A percentile compares a stretch with the other conserved stretches of the same genome.
Evolutionary conservation across 1,140 invertebrate species (phyloP).

Genomic region (Augochlora pura): DNA sequence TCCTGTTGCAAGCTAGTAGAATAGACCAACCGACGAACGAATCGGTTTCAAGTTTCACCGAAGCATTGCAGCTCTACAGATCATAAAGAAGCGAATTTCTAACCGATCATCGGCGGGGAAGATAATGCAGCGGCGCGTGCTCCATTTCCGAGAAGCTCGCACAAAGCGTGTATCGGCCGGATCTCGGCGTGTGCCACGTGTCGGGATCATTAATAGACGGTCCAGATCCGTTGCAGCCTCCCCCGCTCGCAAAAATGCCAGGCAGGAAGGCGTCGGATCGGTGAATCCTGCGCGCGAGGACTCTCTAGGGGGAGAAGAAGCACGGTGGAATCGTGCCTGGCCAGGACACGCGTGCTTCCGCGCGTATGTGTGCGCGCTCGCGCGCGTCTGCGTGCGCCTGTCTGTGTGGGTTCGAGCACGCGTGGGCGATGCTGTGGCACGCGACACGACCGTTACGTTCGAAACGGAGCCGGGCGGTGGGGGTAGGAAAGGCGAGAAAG

Average conservation of each 20-base stretch:
- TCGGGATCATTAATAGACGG: constrained; percentile 39
- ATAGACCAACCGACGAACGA: too few species aligned
- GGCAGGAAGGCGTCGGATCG: background rate
- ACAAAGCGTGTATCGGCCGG: constrained; percentile 20
- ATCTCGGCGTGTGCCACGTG: constrained; percentile 48
- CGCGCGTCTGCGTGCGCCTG: constrained; percentile 4
- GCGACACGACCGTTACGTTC: constrained; percentile 80
- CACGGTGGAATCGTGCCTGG: constrained; percentile 30
- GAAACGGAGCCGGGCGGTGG: constrained; percentile 66
- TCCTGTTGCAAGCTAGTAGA: too few species aligned
- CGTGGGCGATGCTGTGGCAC: constrained; percentile 80
- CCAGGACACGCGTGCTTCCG: constrained; percentile 36
- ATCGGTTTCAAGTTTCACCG: too few species aligned
- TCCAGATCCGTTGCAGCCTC: background rate
- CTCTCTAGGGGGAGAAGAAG: constrained; percentile 9
- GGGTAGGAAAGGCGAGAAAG: constrained; percentile 47
- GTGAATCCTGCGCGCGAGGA: constrained; percentile 38
- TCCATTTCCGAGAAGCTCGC: background rate
- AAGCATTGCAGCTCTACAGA: too few species aligned
- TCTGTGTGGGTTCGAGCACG: constrained; percentile 72
- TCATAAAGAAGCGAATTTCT: too few species aligned
- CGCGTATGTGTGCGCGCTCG: constrained; percentile 45
- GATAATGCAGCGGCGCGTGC: background rate
- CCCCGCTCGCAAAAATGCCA: constrained; percentile 52
- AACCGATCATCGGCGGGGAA: too few species aligned